Conservation (phyloP, 2,113 vertebrate genomes). For the Monarcha castaneiventris region DNA sequence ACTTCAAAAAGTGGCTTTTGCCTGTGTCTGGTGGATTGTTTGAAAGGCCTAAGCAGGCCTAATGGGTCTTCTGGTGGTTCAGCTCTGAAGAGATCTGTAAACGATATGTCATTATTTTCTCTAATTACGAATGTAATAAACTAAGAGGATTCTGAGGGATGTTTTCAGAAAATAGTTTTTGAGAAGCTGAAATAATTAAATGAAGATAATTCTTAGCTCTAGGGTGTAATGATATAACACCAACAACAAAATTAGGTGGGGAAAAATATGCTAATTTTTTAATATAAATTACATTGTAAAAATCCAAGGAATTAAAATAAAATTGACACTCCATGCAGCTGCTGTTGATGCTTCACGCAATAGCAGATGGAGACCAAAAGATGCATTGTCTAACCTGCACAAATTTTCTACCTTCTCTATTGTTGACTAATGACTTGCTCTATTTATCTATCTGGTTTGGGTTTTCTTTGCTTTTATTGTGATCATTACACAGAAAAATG, state of each 20-base stretch:
- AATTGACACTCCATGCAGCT: background rate
- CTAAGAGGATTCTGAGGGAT: background rate
- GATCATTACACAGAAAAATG: background rate
- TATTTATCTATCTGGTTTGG: background rate
- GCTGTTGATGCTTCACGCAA: background rate
- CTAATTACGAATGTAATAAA: slow-evolving; percentile 1
- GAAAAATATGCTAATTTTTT: background rate
- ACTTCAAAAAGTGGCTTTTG: background rate
- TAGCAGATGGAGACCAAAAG: background rate
- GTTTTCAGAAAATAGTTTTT: background rate
- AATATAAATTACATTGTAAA: background rate
- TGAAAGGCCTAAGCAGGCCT: background rate
- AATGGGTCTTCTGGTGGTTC: background rate
- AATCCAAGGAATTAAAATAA: background rate
- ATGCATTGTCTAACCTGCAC: background rate
- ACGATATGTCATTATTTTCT: background rate
- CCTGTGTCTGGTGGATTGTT: background rate
- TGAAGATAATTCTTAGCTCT: background rate
- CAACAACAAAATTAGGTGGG: background rate
- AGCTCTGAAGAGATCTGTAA: background rate
- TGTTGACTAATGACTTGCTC: background rate
- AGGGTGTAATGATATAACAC: background rate
- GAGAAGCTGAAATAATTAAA: slow-evolving; percentile 5
- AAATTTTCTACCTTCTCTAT: background rate
- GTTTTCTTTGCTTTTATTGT: background rate